phyloP scores from a whole-genome alignment of 2,888 invertebrate genomes.

The Eretmocerus hayati region DNA sequence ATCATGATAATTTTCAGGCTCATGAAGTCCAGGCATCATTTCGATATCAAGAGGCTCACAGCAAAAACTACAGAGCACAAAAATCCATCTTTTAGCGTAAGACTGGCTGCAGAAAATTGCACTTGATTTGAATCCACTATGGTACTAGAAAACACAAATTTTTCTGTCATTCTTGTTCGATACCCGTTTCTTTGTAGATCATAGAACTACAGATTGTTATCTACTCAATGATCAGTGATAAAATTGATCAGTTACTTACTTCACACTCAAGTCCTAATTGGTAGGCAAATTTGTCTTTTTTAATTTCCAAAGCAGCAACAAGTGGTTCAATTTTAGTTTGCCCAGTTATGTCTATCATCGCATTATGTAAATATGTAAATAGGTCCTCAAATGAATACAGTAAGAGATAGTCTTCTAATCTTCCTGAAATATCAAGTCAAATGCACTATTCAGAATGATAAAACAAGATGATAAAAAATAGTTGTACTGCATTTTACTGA shows the following conservation, averaged over 20 bases:
- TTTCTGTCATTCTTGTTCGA: too few relatives aligned
- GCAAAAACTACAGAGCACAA: constrained; percentile 41
- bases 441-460: too few relatives aligned
- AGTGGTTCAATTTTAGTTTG: constrained; percentile 13
- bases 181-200: not conserved
- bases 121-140: constrained; percentile 25
- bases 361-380: constrained; percentile 36
- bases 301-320: constrained; percentile 38
- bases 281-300: constrained; percentile 41
- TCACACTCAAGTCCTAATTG: constrained; percentile 40
- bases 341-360: constrained; percentile 7
- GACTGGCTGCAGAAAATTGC: constrained; percentile 36
- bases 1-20: constrained; percentile 36
- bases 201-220: not conserved
- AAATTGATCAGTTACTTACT: constrained; percentile 30
- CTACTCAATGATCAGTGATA: constrained; percentile 4
- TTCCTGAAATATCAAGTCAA: constrained; percentile 12
- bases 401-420: constrained; percentile 26
- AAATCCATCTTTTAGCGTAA: constrained; percentile 39
- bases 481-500: not conserved
- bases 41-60: constrained; percentile 30
- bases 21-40: constrained; percentile 33
- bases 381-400: constrained; percentile 41
- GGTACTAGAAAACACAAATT: constrained; percentile 28
- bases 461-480: not conserved